Conservation (phyloP, 2,113 vertebrate species). For the Bombycilla garrulus region DNA sequence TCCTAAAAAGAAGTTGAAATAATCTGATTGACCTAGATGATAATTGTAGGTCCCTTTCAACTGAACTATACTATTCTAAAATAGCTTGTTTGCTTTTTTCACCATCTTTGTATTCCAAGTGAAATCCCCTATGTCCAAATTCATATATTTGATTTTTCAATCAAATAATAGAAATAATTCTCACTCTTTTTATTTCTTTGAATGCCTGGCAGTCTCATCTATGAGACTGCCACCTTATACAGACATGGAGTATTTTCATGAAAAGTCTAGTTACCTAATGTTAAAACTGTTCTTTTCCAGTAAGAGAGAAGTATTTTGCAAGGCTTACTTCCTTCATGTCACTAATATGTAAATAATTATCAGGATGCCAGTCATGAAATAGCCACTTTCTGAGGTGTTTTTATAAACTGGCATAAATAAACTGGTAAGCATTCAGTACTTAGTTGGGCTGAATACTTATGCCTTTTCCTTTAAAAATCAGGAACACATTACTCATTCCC, state of each 20-base stretch:
- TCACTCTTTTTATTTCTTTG: not conserved
- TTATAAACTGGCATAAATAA: not conserved
- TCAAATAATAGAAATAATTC: not conserved
- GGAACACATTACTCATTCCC: conserved; percentile 32
- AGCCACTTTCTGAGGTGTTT: not conserved
- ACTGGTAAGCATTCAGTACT: not conserved
- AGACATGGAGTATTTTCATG: not conserved
- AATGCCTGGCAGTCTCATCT: not conserved
- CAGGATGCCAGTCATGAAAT: not conserved
- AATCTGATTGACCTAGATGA: not conserved
- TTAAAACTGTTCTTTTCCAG: not conserved
- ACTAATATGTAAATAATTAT: not conserved
- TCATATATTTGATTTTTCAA: not conserved
- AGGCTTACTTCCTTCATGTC: not conserved
- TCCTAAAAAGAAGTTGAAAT: not conserved
- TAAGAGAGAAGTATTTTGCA: not conserved
- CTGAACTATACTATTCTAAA: not conserved
- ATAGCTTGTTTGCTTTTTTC: fast-evolving
- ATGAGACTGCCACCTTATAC: not conserved
- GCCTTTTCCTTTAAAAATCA: conserved; percentile 57
- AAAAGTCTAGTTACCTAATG: not conserved
- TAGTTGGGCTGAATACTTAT: conserved; percentile 35
- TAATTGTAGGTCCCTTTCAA: not conserved
- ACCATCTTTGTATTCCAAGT: not conserved
- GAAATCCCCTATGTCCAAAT: not conserved